Conservation (phyloP, 2,113 vertebrate species). For the Pelodiscus sinensis region DNA sequence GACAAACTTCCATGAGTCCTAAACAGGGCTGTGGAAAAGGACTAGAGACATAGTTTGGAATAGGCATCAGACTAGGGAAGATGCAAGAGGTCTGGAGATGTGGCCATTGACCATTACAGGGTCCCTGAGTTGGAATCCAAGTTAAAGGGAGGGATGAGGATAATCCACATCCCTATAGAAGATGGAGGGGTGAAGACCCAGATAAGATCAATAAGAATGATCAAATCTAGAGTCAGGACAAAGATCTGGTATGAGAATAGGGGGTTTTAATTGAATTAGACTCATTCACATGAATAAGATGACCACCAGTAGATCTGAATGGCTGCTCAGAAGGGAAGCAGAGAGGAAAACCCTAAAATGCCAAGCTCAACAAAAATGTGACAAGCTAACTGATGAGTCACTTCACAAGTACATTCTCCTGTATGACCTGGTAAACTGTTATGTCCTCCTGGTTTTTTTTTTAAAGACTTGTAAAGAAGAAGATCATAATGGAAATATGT, state of each 20-base stretch:
- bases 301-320: not conserved
- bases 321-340: not conserved
- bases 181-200: too few species aligned
- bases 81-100: not conserved
- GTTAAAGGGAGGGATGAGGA: too few species aligned
- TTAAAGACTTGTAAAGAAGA: not conserved
- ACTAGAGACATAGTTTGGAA: not conserved
- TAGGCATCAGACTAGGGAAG: not conserved
- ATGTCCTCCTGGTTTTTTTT: not conserved
- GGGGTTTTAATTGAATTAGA: too few species aligned
- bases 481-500: not conserved
- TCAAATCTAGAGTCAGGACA: too few species aligned
- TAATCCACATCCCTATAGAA: too few species aligned
- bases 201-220: too few species aligned
- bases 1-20: not conserved
- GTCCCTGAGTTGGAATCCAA: too few species aligned
- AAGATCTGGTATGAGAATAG: too few species aligned
- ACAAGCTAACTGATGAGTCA: not conserved
- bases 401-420: not conserved
- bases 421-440: not conserved
- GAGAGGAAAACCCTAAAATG: not conserved
- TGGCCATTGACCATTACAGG: not conserved
- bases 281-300: too few species aligned
- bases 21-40: not conserved
- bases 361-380: not conserved